Conservation (phyloP, 1,140 invertebrate genomes). For the Drosophila pandora region DNA sequence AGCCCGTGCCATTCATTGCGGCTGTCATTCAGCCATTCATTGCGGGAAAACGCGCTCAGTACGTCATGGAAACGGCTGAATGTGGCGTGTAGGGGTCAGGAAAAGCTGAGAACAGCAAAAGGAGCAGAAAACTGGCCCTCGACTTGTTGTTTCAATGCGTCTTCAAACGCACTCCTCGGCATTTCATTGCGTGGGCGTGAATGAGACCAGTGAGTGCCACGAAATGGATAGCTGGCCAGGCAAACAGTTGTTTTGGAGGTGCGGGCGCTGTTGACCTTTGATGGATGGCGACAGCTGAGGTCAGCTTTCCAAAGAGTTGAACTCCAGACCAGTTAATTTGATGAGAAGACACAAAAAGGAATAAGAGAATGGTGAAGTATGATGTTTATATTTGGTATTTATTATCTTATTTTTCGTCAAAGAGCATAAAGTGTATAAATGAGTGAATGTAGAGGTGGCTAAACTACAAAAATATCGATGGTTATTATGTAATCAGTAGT, state of each 20-base stretch:
- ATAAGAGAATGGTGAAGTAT: background rate
- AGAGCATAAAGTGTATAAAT: background rate
- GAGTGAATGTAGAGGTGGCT: too few species aligned
- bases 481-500: too few species aligned
- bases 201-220: slow-evolving; percentile 26
- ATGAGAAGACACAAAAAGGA: background rate
- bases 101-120: slow-evolving; percentile 2
- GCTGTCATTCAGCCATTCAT: slow-evolving; percentile 49
- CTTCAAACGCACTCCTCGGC: slow-evolving; percentile 33
- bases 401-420: background rate
- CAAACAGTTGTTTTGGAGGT: slow-evolving; percentile 7
- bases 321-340: background rate
- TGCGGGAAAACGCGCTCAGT: slow-evolving; percentile 34
- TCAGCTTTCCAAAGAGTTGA: slow-evolving; percentile 22
- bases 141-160: slow-evolving; percentile 32
- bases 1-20: slow-evolving; percentile 49
- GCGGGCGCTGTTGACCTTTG: slow-evolving; percentile 34
- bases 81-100: slow-evolving; percentile 19
- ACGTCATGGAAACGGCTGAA: slow-evolving; percentile 29
- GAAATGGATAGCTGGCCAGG: slow-evolving; percentile 35
- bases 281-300: slow-evolving; percentile 46
- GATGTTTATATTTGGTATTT: slow-evolving; percentile 10
- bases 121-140: slow-evolving; percentile 12
- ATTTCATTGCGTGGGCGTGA: slow-evolving; percentile 47
- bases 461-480: too few species aligned